Conservation (phyloP, 2,113 vertebrate species). For the Ptilorrhoa leucosticta region DNA sequence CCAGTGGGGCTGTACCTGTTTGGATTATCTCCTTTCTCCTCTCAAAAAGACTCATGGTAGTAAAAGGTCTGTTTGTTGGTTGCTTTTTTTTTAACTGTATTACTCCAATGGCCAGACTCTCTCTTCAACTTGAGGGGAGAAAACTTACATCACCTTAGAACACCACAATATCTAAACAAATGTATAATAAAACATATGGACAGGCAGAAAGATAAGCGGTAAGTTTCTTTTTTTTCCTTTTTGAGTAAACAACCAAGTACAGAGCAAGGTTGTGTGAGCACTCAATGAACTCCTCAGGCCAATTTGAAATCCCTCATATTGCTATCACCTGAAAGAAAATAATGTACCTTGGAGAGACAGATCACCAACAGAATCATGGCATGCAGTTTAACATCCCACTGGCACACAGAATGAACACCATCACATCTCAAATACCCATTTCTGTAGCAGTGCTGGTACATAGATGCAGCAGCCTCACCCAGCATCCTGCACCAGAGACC, state of each 20-base stretch:
- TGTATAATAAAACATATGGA: background rate
- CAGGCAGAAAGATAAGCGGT: background rate
- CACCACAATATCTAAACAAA: background rate
- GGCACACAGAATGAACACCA: background rate
- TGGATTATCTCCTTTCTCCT: background rate
- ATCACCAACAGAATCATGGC: background rate
- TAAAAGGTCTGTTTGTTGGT: background rate
- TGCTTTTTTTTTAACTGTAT: background rate
- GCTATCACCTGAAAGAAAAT: background rate
- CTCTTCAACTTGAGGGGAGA: background rate
- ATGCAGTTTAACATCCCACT: background rate
- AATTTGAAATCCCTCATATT: background rate
- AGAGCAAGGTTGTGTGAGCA: background rate
- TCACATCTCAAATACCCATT: accelerated
- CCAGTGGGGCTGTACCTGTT: background rate
- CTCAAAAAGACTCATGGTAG: background rate
- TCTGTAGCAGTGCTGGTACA: background rate
- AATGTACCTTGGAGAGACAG: background rate
- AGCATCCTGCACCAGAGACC: background rate
- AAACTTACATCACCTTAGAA: background rate
- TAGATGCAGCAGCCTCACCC: background rate
- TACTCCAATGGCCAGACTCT: background rate
- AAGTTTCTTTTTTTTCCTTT: background rate
- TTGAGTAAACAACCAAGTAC: background rate
- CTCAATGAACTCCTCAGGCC: background rate